Conservation (phyloP, 2,113 vertebrate genomes). For the Boleophthalmus pectinirostris region DNA sequence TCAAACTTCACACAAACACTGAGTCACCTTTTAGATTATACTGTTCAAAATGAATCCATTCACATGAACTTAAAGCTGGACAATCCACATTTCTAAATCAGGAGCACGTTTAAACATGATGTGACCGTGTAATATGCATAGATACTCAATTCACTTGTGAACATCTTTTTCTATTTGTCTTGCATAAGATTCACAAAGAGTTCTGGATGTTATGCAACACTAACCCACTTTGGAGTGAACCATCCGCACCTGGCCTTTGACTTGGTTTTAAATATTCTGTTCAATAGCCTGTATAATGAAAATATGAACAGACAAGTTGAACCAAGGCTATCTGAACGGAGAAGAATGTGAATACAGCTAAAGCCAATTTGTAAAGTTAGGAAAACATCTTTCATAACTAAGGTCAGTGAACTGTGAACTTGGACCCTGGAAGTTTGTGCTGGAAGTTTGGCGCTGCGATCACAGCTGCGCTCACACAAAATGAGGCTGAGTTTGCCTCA, state of each 20-base stretch:
- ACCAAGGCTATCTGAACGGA: background rate
- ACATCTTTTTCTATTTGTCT: slow-evolving; percentile 27
- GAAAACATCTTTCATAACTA: slow-evolving; percentile 37
- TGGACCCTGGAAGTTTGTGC: slow-evolving; percentile 21
- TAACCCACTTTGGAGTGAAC: slow-evolving; percentile 34
- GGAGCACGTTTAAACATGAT: background rate
- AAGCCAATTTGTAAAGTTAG: slow-evolving; percentile 4
- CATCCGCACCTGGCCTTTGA: slow-evolving; percentile 33
- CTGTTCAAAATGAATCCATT: too few relatives aligned
- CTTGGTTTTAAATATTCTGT: slow-evolving; percentile 25
- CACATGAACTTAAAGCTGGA: too few relatives aligned
- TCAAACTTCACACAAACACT: background rate
- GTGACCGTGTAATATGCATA: background rate
- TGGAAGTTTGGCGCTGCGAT: slow-evolving; percentile 23
- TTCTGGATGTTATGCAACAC: slow-evolving; percentile 51
- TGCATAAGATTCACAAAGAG: slow-evolving; percentile 51
- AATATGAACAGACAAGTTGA: slow-evolving; percentile 1
- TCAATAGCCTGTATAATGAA: slow-evolving; percentile 11
- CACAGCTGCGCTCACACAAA: slow-evolving; percentile 23
- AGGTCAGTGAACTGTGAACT: slow-evolving; percentile 36
- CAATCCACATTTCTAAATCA: too few relatives aligned
- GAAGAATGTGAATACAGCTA: slow-evolving; percentile 4
- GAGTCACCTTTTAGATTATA: background rate
- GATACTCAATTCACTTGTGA: background rate
- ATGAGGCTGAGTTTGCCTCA: slow-evolving; percentile 6